Evolutionary conservation across 2,888 invertebrate species (phyloP).

Genomic region (Taphrorychus bicolor): DNA sequence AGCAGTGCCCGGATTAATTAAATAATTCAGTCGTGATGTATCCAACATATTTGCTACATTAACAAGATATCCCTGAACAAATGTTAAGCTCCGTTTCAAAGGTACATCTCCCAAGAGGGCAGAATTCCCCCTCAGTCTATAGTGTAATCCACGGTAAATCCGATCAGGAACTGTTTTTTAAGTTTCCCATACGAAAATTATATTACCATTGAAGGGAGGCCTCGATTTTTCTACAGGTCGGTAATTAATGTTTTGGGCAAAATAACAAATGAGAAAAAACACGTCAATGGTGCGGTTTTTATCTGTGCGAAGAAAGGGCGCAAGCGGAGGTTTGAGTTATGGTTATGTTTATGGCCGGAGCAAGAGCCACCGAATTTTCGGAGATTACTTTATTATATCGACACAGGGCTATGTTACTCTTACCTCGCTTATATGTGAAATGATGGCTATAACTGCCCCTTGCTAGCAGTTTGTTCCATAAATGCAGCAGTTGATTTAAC

Average conservation of each 20-base stretch:
- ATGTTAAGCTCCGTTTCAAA: constrained; percentile 27
- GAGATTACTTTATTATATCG: constrained; percentile 61
- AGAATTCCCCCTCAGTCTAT: constrained; percentile 46
- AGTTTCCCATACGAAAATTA: neutral
- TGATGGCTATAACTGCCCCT: constrained; percentile 59
- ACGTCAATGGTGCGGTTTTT: constrained; percentile 28
- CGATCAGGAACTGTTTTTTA: constrained; percentile 50
- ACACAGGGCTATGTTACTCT: constrained; percentile 55
- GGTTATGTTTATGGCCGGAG: constrained; percentile 60
- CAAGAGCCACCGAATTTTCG: constrained; percentile 57
- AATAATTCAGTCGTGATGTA: too few species aligned
- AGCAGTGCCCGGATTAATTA: too few species aligned
- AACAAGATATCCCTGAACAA: constrained; percentile 6
- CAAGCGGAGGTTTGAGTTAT: constrained; percentile 56
- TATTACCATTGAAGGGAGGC: neutral
- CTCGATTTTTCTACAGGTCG: neutral
- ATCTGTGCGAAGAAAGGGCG: constrained; percentile 49
- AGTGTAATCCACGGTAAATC: constrained; percentile 50
- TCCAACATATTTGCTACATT: neutral
- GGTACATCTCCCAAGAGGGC: constrained; percentile 22
- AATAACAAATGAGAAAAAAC: neutral
- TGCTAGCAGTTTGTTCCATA: constrained; percentile 58
- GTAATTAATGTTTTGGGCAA: neutral
- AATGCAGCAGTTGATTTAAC: constrained; percentile 57
- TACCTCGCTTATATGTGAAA: constrained; percentile 59